Percentiles rank a stretch among this genome's conserved stretches.
phyloP scores from a whole-genome alignment of 2,888 invertebrate genomes.

The Gandaritis pyraliata region DNA sequence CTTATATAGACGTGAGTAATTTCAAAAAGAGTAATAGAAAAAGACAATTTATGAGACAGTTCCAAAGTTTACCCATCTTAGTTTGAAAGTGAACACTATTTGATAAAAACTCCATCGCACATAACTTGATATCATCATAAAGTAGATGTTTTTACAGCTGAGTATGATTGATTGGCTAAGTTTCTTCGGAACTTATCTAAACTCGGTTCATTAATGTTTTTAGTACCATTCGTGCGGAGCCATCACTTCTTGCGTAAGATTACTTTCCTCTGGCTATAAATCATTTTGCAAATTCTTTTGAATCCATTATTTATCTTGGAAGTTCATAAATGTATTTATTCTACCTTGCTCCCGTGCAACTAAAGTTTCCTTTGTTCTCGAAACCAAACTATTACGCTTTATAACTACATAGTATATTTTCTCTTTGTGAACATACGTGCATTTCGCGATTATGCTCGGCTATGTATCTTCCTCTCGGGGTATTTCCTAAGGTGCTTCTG shows the following conservation, averaged over 20 bases:
- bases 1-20: slow-evolving; percentile 25
- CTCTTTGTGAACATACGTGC: slow-evolving; percentile 16
- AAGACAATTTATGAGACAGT: slow-evolving; percentile 46
- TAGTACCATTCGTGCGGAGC: slow-evolving; percentile 13
- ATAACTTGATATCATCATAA: slow-evolving; percentile 42
- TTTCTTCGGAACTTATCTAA: slow-evolving; percentile 31
- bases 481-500: slow-evolving; percentile 54
- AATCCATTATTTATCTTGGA: slow-evolving; percentile 14
- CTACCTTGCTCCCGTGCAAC: slow-evolving; percentile 5
- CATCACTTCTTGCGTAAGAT: slow-evolving; percentile 15
- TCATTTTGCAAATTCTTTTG: slow-evolving; percentile 9
- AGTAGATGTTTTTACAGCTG: slow-evolving; percentile 45
- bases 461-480: slow-evolving; percentile 19
- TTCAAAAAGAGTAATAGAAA: slow-evolving; percentile 32
- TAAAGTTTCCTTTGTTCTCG: slow-evolving; percentile 28
- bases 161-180: slow-evolving; percentile 48
- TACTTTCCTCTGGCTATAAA: slow-evolving; percentile 12
- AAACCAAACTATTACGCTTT: slow-evolving; percentile 15
- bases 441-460: slow-evolving; percentile 21
- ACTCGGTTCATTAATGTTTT: slow-evolving; percentile 24
- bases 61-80: slow-evolving; percentile 46
- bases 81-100: slow-evolving; percentile 45
- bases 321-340: slow-evolving; percentile 18
- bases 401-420: slow-evolving; percentile 10
- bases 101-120: slow-evolving; percentile 36